Conservation (phyloP, 2,888 invertebrate species). For the Dolichomitus sp. region DNA sequence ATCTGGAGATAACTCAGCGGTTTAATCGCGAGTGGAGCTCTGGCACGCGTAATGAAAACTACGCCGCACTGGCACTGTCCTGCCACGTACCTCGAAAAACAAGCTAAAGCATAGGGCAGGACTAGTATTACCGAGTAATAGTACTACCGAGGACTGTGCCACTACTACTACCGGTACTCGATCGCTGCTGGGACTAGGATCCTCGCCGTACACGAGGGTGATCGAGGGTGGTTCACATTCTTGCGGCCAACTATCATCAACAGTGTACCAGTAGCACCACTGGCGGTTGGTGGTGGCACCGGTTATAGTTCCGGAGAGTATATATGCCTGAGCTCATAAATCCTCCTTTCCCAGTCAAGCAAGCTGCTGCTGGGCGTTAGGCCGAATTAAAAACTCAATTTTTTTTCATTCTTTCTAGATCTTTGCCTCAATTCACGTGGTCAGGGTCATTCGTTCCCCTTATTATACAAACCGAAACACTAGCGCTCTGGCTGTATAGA, state of each 20-base stretch:
- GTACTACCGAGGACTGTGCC: constrained; percentile 36
- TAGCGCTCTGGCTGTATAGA: constrained; percentile 6
- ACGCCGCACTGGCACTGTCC: constrained; percentile 16
- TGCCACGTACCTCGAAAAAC: constrained; percentile 79
- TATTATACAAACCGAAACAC: constrained; percentile 44
- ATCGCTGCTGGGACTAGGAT: constrained; percentile 47
- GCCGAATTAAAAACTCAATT: constrained; percentile 80
- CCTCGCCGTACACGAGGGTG: constrained; percentile 50
- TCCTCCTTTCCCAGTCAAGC: constrained; percentile 70
- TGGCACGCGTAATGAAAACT: constrained; percentile 83
- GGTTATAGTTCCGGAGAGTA: constrained; percentile 39
- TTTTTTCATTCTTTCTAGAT: constrained; percentile 59
- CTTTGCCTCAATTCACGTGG: constrained; percentile 21
- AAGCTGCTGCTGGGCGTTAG: constrained; percentile 74
- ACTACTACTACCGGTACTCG: constrained; percentile 38
- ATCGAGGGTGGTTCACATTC: constrained; percentile 79
- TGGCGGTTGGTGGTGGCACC: constrained; percentile 54
- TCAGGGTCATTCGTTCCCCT: constrained; percentile 56
- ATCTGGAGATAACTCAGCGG: constrained; percentile 82
- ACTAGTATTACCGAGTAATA: too few species aligned
- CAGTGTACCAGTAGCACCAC: constrained; percentile 69
- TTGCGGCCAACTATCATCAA: constrained; percentile 83
- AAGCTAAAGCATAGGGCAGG: constrained; percentile 59
- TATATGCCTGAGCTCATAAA: constrained; percentile 73
- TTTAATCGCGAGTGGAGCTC: constrained; percentile 82